Base-by-base conservation (phyloP, 64 coral and sea anemone species). In the Montipora foliosa region DNA sequence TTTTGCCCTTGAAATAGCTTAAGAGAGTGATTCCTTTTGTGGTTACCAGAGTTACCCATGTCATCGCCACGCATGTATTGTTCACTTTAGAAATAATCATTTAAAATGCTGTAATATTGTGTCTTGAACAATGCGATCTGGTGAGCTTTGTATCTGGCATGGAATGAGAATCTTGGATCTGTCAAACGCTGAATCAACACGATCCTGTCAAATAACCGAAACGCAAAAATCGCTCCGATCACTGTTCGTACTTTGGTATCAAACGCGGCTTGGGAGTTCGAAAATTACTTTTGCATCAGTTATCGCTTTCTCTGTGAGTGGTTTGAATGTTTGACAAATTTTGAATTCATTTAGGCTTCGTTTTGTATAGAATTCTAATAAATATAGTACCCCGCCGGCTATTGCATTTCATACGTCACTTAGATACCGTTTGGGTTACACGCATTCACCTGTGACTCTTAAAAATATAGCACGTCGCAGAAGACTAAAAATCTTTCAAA, bases 141-240 rank as follows among this genome's bases (percentile, higher is more conserved):
- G 82, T 72, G 59, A 86, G 44, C 82, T 68, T 50, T 86, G 82
- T 86, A 86, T 86, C 82, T 50, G 19, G 82, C 17, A 50, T 86
- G 82, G 82, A 72, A 86, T 86, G 67, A 47, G 82, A 50, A 86
- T 86, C 82, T 86, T 16, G 46, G 82, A 86, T 44, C 82, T 86
- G 82, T 86, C 82, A 86, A 86, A 86, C 64, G 17, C 66, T 86
- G 66, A 49, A 48, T 72, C 67, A 86, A 86, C 64, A 86, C 37
- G 45, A 67, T 62, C 82, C 45, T 86, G 82, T 86, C 82, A 86
- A 86, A 86, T 86, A 51, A 86, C 7, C 6, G 12, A 50, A 47
- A 20, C 57, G 4, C 44, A 6, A 72, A 49, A 83, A 71, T 4
- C 14, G 55, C 24, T 45, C 58, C 17, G 52, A 55, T 55, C 52